Evolutionary conservation across 2,113 vertebrate species (phyloP), one percentile per base, ranked within the genome.

Genomic region (Puntigrus tetrazona): DNA sequence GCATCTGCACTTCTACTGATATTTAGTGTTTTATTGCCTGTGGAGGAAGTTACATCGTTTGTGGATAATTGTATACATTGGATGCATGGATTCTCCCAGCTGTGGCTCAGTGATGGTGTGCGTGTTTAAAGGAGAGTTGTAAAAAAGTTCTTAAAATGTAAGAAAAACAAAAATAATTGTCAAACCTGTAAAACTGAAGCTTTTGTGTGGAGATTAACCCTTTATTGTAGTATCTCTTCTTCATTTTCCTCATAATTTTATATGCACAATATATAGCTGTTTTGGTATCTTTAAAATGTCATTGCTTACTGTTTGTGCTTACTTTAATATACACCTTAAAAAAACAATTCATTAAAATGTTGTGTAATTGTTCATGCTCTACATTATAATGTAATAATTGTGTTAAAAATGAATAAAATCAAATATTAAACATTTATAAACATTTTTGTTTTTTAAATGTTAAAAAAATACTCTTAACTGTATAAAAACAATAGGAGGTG

Each of bases 1-100:
- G 74, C 20, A 77, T 57, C 29, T 36, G 50, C 50, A n/a, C 8
- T 76, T 76, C 29, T 76, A 55, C n/a, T 76, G 73, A 57, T 77
- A 57, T 77, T 57, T 77, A 55, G 50, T 13, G 55, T 36, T 52
- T 76, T 57, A 77, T 50, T 34, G 74, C 22, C n/a, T 14, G 38
- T 43, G 38, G 22, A 43, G 31, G 10, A 78, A 77, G 1, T 34
- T 22, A 55, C 18, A 34, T 34, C 2, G 29, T 55, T 74, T 74
- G 43, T 29, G 52, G 22, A 47, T 74, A 27, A 74, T 50, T 50
- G 72, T 29, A 73, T 45, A 45, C 13, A 55, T 5, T 76, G 22
- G 52, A 38, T 1, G 1, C 34, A 25, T 59, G 4, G 10, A 78
- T 78, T 41, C 3, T 59, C 7, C 22, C 18, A 59, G 52, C 34